Percentiles rank a stretch among this genome's conserved stretches.
Conservation (phyloP, 2,797 vertebrate species). For the Sebastes dallii region DNA sequence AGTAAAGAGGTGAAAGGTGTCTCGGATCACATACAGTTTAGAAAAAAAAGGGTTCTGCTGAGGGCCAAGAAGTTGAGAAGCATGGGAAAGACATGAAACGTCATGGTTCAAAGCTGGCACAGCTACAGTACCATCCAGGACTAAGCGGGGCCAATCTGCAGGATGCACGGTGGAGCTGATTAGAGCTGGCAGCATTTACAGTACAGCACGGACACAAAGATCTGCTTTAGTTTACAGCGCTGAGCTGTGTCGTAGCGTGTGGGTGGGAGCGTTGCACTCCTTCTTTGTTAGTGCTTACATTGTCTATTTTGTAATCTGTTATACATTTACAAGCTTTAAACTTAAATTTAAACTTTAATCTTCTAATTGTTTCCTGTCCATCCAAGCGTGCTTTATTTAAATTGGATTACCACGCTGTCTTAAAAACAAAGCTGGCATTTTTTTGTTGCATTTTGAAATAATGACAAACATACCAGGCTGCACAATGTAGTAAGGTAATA, state of each 20-base stretch:
- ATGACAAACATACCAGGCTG: not conserved
- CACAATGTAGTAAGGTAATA: not conserved
- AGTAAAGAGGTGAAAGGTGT: slow-evolving; percentile 20
- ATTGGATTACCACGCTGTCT: slow-evolving; percentile 1
- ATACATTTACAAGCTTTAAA: not conserved
- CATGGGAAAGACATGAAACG: slow-evolving; percentile 12
- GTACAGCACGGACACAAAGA: not conserved
- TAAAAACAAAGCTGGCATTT: slow-evolving; percentile 12
- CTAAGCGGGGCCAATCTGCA: not conserved
- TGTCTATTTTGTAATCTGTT: not conserved
- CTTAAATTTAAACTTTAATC: not conserved
- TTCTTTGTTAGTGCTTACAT: not conserved
- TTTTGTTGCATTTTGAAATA: not conserved
- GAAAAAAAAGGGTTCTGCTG: not conserved
- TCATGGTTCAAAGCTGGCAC: slow-evolving; percentile 17
- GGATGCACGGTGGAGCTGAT: slow-evolving; percentile 11
- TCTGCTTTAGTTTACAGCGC: slow-evolving; percentile 16
- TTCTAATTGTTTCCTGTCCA: slow-evolving; percentile 5
- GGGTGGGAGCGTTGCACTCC: not conserved
- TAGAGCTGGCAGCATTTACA: not conserved
- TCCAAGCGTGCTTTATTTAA: not conserved
- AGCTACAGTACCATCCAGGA: not conserved
- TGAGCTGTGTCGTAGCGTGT: not conserved
- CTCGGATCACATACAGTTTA: not conserved
- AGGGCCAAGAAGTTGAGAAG: slow-evolving; percentile 11